These are phyloP conservation scores for Alloscopus bannaensis DNA, from an alignment of 2,888 invertebrate genomes.

Conservation along the genomic window DNA sequence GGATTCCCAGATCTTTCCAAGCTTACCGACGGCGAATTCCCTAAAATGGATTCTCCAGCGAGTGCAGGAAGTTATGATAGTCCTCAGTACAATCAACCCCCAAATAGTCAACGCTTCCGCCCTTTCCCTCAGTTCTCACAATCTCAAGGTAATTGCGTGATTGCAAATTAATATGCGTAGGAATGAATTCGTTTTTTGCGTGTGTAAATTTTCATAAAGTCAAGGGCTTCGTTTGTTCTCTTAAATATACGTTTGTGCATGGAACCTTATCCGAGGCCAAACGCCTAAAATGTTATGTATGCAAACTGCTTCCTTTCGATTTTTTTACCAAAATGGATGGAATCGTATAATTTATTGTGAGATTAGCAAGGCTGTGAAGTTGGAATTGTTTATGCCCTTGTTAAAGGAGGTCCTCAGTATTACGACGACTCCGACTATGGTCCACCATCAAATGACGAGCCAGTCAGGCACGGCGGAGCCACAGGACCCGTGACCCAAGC, in stretches of 20 bases:
- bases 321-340: no score
- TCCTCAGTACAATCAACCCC: constrained; percentile 16
- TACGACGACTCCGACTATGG: constrained; percentile 41
- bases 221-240: no score
- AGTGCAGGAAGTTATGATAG: constrained; percentile 23
- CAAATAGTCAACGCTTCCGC: constrained; percentile 3
- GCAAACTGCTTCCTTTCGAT: no score
- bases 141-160: constrained; percentile 30
- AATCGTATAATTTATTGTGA: neutral
- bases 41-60: constrained; percentile 40
- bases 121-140: constrained; percentile 36
- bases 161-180: neutral
- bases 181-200: no score
- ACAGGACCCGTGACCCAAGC: neutral
- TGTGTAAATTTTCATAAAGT: no score
- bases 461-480: constrained; percentile 15
- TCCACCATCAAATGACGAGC: neutral
- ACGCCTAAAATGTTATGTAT: no score
- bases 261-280: no score
- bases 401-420: constrained; percentile 21
- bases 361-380: neutral
- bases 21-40: constrained; percentile 64
- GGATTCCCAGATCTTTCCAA: constrained; percentile 68
- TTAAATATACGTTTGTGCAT: no score
- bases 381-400: no score